Conservation (phyloP, 2,888 invertebrate species). For the Latrodectus elegans region DNA sequence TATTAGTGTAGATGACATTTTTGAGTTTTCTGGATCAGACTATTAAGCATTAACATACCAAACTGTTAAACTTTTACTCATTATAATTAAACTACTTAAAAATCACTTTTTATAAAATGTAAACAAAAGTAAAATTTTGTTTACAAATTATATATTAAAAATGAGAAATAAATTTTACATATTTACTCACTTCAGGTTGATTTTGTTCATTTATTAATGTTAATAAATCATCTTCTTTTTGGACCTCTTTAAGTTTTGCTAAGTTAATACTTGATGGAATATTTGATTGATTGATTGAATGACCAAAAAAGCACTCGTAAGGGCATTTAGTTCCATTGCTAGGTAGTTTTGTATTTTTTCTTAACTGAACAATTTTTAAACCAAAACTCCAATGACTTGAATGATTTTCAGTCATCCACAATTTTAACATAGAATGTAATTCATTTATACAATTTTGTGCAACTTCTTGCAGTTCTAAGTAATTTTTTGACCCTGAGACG, state of each 20-base stretch:
- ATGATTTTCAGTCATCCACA: conserved; percentile 52
- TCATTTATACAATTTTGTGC: conserved; percentile 59
- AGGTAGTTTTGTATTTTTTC: conserved; percentile 44
- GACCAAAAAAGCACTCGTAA: conserved; percentile 61
- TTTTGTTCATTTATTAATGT: conserved; percentile 43
- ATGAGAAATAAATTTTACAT: no score
- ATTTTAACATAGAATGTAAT: conserved; percentile 35
- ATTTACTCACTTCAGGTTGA: conserved; percentile 25
- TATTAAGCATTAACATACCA: no score
- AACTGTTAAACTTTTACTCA: no score
- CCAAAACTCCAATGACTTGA: conserved; percentile 57
- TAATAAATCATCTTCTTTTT: conserved; percentile 56
- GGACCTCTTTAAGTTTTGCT: conserved; percentile 4
- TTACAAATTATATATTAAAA: no score
- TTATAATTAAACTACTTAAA: no score
- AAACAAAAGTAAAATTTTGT: no score
- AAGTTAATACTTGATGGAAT: conserved; percentile 15
- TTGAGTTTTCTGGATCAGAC: no score
- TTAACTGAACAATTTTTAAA: conserved; percentile 48
- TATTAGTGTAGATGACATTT: no score
- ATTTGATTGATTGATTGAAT: conserved; percentile 20
- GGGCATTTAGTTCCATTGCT: conserved; percentile 39
- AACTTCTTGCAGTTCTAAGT: conserved; percentile 51
- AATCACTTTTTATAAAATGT: no score
- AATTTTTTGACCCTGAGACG: conserved; percentile 45